Evolutionary conservation across 2,113 vertebrate genomes (phyloP), one percentile per base, ranked within the genome.

Genomic region (Pelusios castaneus): DNA sequence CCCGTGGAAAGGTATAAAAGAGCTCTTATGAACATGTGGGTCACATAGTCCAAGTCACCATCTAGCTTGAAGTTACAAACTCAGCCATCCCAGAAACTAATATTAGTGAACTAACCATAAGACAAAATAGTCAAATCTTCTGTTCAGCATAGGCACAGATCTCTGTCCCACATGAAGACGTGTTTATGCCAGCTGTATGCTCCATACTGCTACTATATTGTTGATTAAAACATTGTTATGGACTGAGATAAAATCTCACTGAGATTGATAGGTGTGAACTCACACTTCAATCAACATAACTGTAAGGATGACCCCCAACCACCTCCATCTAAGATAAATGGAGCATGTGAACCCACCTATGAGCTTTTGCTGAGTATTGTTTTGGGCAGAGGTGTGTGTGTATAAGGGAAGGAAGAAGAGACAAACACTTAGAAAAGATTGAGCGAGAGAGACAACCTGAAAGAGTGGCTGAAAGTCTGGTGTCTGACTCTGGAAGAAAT

Each of bases 61-160:
- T 2, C 7, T 43, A 43, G 49, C 11, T 63, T 31, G 9, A 63
- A 63, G 51, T 60, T 82, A 29, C 60, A 56, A 54, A 24, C 47
- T 47, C 24, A 76, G 49, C 76, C 56, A 34, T 63, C 80, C 78
- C 43, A 7, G 8, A 63, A 75, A 25, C 80, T 24, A 76, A 67
- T 45, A 14, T 8, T 54, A 22, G 52, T 38, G 21, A 24, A 17
- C 22, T 29, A 52, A 11, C 6, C 0, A 0, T 31, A 21, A 70
- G 80, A 56, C 5, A 19, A 58, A 81, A 43, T 25, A 47, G 12
- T 49, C 85, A 63, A 63, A 31, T 56, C 70, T 81, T 91, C 41
- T 19, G 6, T n/a, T 19, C 52, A 54, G 31, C 43, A 31, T 52
- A 54, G 47, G 22, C 31, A 21, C 25, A 51, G 51, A 6, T 47